Base-by-base conservation (phyloP, 2,113 vertebrate species). In the Aythya baeri region DNA sequence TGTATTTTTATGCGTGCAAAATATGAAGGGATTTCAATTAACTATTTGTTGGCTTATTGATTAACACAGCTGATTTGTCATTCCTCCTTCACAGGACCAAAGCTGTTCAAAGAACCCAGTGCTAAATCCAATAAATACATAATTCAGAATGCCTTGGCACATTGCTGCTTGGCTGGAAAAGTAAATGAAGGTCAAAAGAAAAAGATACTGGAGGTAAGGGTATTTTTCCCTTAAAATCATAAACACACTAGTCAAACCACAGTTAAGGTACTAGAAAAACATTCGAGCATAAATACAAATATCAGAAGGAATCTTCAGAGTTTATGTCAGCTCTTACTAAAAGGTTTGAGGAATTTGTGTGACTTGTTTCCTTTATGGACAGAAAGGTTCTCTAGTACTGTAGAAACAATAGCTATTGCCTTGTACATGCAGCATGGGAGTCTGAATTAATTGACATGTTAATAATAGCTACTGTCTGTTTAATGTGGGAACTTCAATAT, bases 81-180 rank as follows among this genome's bases (percentile, higher is more conserved):
- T 74, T 68, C 91, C 58, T 97, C 67, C 75, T 77, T 86, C 57
- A 70, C 80, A 99, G 99, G 99, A 97, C 99, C 99, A 85, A 99
- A 99, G 97, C 98, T 99, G 71, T 99, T 99, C 98, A 99, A 99
- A 97, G 99, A 99, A 96, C 99, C 99, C 57, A 99, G 99, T 96
- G 99, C 99, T 96, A 99, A 99, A 97, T 99, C 99, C 59, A 99
- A 99, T 97, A 99, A 99, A 88, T 99, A 99, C 89, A 99, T 99
- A 41, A 99, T 99, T 96, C 99, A 99, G 88, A 99, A 99, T 75
- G 99, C 99, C 2, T 95, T 99, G 93, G 98, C 99, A 67, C 99
- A 99, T 96, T 99, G 99, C 98, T 99, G 99, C 97, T 97, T 99
- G 96, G 99, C 99, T 93, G 99, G 99, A 75, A 99, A 99, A 97